Percentiles rank a stretch among this genome's conserved stretches.
phyloP scores from a whole-genome alignment of 2,797 vertebrate genomes.

The Tympanoctomys barrerae region DNA sequence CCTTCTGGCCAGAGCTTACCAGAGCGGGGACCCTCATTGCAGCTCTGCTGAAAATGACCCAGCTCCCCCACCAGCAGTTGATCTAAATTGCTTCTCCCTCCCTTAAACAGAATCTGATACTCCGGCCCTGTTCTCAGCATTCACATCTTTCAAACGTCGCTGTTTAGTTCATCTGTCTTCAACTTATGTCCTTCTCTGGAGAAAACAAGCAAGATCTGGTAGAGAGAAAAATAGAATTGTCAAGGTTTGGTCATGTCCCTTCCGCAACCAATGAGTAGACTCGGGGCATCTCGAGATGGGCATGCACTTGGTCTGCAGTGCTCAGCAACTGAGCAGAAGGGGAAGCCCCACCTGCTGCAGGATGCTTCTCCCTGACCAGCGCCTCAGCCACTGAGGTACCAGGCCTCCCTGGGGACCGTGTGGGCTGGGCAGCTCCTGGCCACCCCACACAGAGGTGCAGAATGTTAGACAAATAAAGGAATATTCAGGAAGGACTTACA shows the following conservation, averaged over 20 bases:
- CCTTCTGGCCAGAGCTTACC: not conserved
- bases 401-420: not conserved
- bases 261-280: fast-evolving
- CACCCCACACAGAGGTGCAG: not conserved
- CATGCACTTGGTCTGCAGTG: not conserved
- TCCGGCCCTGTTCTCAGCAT: not conserved
- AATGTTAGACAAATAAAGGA: not conserved
- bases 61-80: not conserved
- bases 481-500: not conserved
- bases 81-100: not conserved
- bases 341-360: not conserved
- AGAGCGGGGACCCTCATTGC: not conserved
- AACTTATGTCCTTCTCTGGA: not conserved
- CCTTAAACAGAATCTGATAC: not conserved
- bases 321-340: not conserved
- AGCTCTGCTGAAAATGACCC: not conserved
- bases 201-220: not conserved
- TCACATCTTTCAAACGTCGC: not conserved
- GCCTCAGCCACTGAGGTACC: not conserved
- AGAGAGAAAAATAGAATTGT: not conserved
- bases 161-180: not conserved
- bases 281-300: not conserved
- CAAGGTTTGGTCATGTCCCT: not conserved
- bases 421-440: no score
- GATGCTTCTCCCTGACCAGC: not conserved